These are phyloP conservation scores for Clanis bilineata DNA, from an alignment of 2,888 invertebrate species.

Conservation along the genomic window DNA sequence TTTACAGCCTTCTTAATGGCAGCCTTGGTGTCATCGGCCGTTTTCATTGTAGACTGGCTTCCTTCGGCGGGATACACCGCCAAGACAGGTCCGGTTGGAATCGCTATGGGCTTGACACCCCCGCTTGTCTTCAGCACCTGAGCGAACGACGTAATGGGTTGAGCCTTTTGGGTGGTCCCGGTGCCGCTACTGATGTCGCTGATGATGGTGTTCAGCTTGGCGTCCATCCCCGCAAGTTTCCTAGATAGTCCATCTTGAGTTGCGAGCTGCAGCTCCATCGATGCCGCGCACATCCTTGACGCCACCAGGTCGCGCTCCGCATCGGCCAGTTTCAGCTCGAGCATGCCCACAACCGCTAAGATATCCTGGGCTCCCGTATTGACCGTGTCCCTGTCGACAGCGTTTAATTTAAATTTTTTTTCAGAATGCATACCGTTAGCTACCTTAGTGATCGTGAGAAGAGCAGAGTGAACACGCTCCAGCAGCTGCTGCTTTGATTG, in stretches of 20 bases:
- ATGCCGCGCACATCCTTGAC: background rate
- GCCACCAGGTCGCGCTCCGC: background rate
- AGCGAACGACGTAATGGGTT: too few species aligned
- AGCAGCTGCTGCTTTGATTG: background rate
- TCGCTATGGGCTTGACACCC: too few species aligned
- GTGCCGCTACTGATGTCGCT: too few species aligned
- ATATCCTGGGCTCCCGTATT: too few species aligned
- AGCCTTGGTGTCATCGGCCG: constrained; percentile 17
- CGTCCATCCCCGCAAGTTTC: too few species aligned
- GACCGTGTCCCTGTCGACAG: background rate
- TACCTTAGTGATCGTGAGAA: background rate
- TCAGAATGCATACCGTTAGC: background rate
- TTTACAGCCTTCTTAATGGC: background rate
- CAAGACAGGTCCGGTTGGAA: too few species aligned
- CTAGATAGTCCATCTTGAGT: too few species aligned
- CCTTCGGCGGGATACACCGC: constrained; percentile 19
- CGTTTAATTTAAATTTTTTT: background rate
- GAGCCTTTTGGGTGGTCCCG: too few species aligned
- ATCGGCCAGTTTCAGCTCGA: background rate
- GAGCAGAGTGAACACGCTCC: background rate
- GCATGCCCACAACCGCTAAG: background rate
- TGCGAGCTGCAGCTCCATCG: constrained; percentile 6
- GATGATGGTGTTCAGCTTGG: too few species aligned
- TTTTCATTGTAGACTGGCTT: background rate
- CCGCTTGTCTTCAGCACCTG: too few species aligned